Evolutionary conservation across 2,888 invertebrate species (phyloP).

Genomic region (Ophioninae sp.): DNA sequence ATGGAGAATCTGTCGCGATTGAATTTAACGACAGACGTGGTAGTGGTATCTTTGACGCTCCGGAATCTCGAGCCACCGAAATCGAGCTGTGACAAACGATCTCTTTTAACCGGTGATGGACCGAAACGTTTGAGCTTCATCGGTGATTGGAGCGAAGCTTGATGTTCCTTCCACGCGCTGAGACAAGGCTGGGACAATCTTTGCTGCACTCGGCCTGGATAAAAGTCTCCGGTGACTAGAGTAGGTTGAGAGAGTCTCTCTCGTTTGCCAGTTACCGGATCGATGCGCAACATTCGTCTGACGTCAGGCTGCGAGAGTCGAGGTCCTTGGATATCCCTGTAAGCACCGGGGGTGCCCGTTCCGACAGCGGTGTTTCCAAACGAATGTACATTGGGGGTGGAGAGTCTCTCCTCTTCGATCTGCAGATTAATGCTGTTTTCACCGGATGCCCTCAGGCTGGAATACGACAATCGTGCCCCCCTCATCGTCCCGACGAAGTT

Average conservation of each 20-base stretch:
- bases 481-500: constrained; percentile 71
- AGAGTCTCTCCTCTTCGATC: constrained; percentile 72
- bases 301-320: constrained; percentile 72
- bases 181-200: constrained; percentile 77
- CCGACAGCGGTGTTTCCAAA: not conserved
- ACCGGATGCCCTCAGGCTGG: constrained; percentile 74
- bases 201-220: constrained; percentile 74
- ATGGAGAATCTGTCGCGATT: constrained; percentile 78
- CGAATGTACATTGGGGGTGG: constrained; percentile 70
- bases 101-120: constrained; percentile 69
- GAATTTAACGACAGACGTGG: constrained; percentile 67
- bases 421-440: constrained; percentile 73
- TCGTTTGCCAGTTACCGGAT: constrained; percentile 68
- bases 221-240: constrained; percentile 75
- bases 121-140: constrained; percentile 74
- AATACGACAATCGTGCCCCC: constrained; percentile 74
- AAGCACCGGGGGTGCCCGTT: constrained; percentile 21
- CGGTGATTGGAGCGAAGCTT: constrained; percentile 66
- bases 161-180: constrained; percentile 65
- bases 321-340: constrained; percentile 57
- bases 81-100: constrained; percentile 74
- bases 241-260: constrained; percentile 77
- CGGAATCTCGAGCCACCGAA: constrained; percentile 73
- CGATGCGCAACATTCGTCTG: constrained; percentile 66
- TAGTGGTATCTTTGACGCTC: constrained; percentile 65